Percentiles rank a stretch among this genome's conserved stretches.
These are phyloP conservation scores for Sebastes steindachneri DNA, from an alignment of 2,797 vertebrate genomes.

Conservation along the genomic window DNA sequence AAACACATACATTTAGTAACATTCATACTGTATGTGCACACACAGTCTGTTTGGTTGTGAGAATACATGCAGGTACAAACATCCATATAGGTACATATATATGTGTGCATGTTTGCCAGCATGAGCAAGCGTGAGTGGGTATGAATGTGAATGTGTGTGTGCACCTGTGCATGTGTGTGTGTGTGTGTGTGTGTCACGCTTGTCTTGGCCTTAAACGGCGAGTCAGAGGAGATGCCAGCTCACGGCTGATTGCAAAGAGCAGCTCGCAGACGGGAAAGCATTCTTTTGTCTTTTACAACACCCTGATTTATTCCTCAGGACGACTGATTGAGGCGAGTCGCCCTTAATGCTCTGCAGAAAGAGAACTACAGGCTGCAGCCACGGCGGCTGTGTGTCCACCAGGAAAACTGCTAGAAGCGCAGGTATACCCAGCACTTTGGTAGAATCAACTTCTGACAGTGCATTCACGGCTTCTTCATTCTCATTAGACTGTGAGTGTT, in stretches of 20 bases:
- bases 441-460: neutral
- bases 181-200: neutral
- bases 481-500: neutral
- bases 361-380: constrained; percentile 1
- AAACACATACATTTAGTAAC: too few relatives aligned
- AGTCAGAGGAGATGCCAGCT: constrained; percentile 43
- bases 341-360: constrained; percentile 26
- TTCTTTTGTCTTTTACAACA: constrained; percentile 42
- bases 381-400: constrained; percentile 5
- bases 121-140: neutral
- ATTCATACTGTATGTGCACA: neutral
- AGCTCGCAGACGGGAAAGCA: constrained; percentile 54
- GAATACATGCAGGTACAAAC: neutral
- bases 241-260: constrained; percentile 61
- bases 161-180: neutral
- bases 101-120: neutral
- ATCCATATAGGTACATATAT: neutral
- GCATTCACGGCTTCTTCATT: neutral
- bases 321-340: constrained; percentile 55
- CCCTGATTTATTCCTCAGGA: constrained; percentile 42
- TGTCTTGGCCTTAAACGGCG: constrained; percentile 40
- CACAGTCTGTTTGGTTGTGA: neutral
- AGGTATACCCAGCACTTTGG: constrained; percentile 13
- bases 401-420: neutral
- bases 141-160: neutral